phyloP scores from a whole-genome alignment of 92 coral and sea anemone genomes.

The Actinostola sp. region DNA sequence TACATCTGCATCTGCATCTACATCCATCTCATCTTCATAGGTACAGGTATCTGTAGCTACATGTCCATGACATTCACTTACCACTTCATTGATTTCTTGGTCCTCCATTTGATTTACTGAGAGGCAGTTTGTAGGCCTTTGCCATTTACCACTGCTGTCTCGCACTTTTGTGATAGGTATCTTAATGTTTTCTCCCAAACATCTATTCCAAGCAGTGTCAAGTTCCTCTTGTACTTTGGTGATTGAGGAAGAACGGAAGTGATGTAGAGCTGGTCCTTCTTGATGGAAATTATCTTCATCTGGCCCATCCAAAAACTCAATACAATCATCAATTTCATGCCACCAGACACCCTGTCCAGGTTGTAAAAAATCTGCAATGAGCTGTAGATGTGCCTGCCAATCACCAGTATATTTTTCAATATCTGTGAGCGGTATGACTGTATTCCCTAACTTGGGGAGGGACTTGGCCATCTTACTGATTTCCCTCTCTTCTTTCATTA shows the following conservation, averaged over 20 bases:
- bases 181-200: slow-evolving; percentile 29
- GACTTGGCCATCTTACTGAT: slow-evolving; percentile 45
- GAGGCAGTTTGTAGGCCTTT: not conserved
- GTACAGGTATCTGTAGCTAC: not conserved
- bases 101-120: not conserved
- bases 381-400: slow-evolving; percentile 62
- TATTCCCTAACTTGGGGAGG: slow-evolving; percentile 43
- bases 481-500: slow-evolving; percentile 39
- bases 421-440: slow-evolving; percentile 16
- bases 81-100: not conserved
- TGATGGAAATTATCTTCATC: slow-evolving; percentile 32
- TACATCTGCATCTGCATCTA: no score
- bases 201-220: slow-evolving; percentile 20
- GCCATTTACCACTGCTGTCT: slow-evolving; percentile 6
- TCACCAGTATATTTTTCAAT: slow-evolving; percentile 49
- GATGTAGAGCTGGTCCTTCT: slow-evolving; percentile 66
- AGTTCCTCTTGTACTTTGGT: slow-evolving; percentile 50
- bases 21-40: no score
- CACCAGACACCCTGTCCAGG: slow-evolving; percentile 71
- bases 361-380: slow-evolving; percentile 56
- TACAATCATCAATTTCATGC: slow-evolving; percentile 36
- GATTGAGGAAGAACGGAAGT: slow-evolving; percentile 52
- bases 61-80: not conserved
- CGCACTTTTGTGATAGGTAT: slow-evolving; percentile 7
- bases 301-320: slow-evolving; percentile 67